Evolutionary conservation across 2,113 vertebrate species (phyloP).

Genomic region (Takifugu flavidus): DNA sequence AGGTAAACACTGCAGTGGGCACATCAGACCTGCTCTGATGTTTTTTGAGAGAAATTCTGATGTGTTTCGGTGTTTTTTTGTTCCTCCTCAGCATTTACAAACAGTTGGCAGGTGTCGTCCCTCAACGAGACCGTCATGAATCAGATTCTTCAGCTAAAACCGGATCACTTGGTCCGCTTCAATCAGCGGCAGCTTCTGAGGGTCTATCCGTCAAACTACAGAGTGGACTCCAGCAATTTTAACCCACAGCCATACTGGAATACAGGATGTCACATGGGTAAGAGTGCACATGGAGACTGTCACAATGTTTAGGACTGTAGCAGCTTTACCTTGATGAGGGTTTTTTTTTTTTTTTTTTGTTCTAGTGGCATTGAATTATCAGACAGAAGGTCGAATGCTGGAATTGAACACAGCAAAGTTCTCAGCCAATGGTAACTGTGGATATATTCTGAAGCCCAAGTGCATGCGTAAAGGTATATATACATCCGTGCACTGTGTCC

Average conservation of each 20-base stretch:
- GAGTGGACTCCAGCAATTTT: conserved; percentile 96
- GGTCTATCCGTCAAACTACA: conserved; percentile 92
- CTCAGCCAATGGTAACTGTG: conserved; percentile 88
- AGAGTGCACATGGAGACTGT: conserved; percentile 1
- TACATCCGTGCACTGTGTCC: not conserved
- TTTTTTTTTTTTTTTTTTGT: conserved; percentile 5
- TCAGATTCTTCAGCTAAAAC: conserved; percentile 90
- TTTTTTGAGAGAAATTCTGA: not conserved
- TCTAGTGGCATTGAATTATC: conserved; percentile 94
- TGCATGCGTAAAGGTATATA: conserved; percentile 81
- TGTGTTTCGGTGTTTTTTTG: not conserved
- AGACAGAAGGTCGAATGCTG: conserved; percentile 92
- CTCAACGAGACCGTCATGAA: conserved; percentile 91
- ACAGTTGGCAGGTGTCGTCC: conserved; percentile 94
- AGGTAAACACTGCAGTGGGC: conserved; percentile 66
- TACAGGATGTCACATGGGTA: conserved; percentile 92
- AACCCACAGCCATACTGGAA: conserved; percentile 97
- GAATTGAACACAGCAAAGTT: conserved; percentile 94
- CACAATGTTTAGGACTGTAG: not conserved
- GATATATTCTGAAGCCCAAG: conserved; percentile 91
- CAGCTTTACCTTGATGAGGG: not conserved
- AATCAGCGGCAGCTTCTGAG: conserved; percentile 92
- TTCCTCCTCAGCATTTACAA: conserved; percentile 61
- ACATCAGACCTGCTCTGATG: not conserved
- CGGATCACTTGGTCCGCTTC: conserved; percentile 82